These are phyloP conservation scores for Pyrocephalus nanus DNA, from an alignment of 2,797 vertebrate genomes.

Conservation along the genomic window DNA sequence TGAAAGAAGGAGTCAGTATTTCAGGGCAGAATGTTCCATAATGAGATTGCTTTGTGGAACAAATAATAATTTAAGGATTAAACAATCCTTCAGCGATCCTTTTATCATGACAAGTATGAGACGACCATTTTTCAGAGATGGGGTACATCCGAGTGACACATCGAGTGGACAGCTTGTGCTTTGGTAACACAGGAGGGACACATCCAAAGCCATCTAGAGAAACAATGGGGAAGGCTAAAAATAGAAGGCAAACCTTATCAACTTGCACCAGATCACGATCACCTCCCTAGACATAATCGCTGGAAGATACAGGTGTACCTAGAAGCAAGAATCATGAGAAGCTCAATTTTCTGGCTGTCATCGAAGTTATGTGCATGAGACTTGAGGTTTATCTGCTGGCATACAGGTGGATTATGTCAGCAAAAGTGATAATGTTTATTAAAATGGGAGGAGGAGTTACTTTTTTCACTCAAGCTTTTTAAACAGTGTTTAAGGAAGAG, in stretches of 20 bases:
- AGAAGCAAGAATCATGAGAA: not conserved
- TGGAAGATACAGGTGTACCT: not conserved
- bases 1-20: not conserved
- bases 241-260: not conserved
- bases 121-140: not conserved
- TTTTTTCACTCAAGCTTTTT: not conserved
- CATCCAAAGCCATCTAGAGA: not conserved
- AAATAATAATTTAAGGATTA: not conserved
- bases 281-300: not conserved
- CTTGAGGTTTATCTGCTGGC: not conserved
- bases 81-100: not conserved
- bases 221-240: not conserved
- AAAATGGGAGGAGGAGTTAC: not conserved
- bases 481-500: not conserved
- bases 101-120: accelerated
- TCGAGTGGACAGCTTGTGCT: accelerated
- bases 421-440: not conserved
- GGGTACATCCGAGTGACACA: not conserved
- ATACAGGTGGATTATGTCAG: not conserved
- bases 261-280: not conserved
- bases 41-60: not conserved
- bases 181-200: not conserved
- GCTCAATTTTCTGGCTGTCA: not conserved
- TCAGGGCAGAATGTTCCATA: not conserved
- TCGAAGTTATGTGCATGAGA: not conserved